Base-by-base conservation (phyloP, 1,140 invertebrate genomes). In the Mesaphorura yosii region DNA sequence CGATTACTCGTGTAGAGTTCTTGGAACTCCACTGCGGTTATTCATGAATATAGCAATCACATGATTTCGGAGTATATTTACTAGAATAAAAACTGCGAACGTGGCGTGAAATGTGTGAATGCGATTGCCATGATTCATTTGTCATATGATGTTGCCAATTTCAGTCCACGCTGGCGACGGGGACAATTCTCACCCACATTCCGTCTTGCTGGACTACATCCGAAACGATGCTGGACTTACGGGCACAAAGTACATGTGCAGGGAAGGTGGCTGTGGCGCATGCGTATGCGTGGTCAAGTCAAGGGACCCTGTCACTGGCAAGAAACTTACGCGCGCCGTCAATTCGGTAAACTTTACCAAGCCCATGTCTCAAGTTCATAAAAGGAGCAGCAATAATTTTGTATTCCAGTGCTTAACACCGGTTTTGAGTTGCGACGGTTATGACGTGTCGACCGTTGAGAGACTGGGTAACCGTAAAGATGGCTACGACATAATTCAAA, bases 211-310 rank as follows among this genome's bases (percentile, higher is more conserved):
- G 2, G 52, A 54, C 25, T 54, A 31, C 52, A 54, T 54, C 19
- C 3, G 52, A 25, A 20, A 54, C 26, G 39, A 54, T 17, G 52
- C 52, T 3, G 45, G 52, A 2, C 34, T 54, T 2, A 47, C 27
- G 26, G 86, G 84, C 12, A 88, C 85, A 0, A 89, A 89, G 65
- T 73, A 72, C 3, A 84, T 84, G 79, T 89, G 72, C 58, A 53
- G 64, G n/a, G 72, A 74, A 58, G 73, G 72, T 15, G 73, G 73
- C 5, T 75, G 73, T 64, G 73, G 73, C 1, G 63, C 66, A 0
- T 75, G 73, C 60, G 60, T 70, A 26, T 71, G 74, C 12, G 60
- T 67, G 40, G 67, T 63, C 22, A 64, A 63, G 48, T 48, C 58
- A 2, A 56, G 55, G 7, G 65, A 73, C 48, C 64, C 65, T 20